phyloP scores from a whole-genome alignment of 2,888 invertebrate species.

The Spodoptera picta region DNA sequence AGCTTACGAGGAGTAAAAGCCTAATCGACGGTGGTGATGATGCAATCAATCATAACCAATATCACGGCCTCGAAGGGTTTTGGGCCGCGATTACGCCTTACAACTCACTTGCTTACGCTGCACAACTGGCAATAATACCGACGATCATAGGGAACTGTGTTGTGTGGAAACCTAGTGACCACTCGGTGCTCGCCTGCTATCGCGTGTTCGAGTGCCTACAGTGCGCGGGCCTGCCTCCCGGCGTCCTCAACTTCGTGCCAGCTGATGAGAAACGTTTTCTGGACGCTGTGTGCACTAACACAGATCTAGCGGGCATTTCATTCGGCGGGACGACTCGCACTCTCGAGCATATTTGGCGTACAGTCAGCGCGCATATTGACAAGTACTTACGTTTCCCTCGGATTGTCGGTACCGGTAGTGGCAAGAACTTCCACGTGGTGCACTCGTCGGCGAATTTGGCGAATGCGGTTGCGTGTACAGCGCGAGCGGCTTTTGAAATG shows the following conservation, averaged over 20 bases:
- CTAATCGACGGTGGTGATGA: slow-evolving; percentile 91
- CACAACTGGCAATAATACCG: slow-evolving; percentile 95
- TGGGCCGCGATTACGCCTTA: slow-evolving; percentile 98
- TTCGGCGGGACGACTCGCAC: slow-evolving; percentile 98
- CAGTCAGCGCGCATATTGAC: slow-evolving; percentile 94
- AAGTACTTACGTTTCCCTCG: slow-evolving; percentile 95
- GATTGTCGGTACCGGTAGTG: slow-evolving; percentile 96
- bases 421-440: slow-evolving; percentile 98
- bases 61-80: slow-evolving; percentile 97
- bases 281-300: slow-evolving; percentile 93
- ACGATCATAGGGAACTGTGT: slow-evolving; percentile 95
- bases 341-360: slow-evolving; percentile 94
- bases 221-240: slow-evolving; percentile 96
- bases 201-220: slow-evolving; percentile 94
- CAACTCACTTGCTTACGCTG: slow-evolving; percentile 98
- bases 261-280: slow-evolving; percentile 97
- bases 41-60: slow-evolving; percentile 93
- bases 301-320: slow-evolving; percentile 95
- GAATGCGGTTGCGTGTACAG: slow-evolving; percentile 93
- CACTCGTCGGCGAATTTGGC: slow-evolving; percentile 94
- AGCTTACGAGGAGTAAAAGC: slow-evolving; percentile 94
- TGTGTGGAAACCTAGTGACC: slow-evolving; percentile 98
- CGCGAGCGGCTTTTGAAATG: slow-evolving; percentile 96
- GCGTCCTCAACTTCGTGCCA: slow-evolving; percentile 97
- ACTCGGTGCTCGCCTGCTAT: slow-evolving; percentile 96